Base-by-base conservation (phyloP, 2,888 invertebrate genomes). In the Euzetes globulus region DNA sequence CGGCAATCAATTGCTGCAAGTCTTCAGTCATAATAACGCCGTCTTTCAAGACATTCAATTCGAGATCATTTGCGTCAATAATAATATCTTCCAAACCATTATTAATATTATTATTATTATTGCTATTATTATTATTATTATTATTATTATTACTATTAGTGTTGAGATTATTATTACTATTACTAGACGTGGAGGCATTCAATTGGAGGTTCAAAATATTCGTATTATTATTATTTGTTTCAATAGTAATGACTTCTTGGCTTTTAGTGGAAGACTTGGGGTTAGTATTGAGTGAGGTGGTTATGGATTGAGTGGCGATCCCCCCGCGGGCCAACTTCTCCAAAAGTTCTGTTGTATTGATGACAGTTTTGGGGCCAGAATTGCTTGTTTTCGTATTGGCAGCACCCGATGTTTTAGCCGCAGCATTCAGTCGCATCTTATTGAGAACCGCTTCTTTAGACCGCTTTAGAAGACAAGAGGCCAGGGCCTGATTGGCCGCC, bases 311-410 rank as follows among this genome's bases (percentile, higher is more conserved):
- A 37, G n/a, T 25, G 37, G 45, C 17, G 11, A 70, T 70, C 22
- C 70, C 70, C 9, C 70, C 70, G 22, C 70, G 22, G 13, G 70
- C 70, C 45, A 70, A 70, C 70, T 70, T 70, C 45, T 70, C 70
- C 45, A 70, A 47, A 45, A 70, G 19, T 5, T 70, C 70, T 47
- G 70, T 70, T 1, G 70, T 70, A n/a, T 70, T 70, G 19, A 70
- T 70, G 25, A 70, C 22, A 41, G 70, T 4, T 47, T 70, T 70
- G 70, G 17, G 19, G 2, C 33, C 37, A 15, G 41, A 25, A 7
- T 25, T 17, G 17, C 1, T 22, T 4, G 15, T 41, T 11, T 25
- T 25, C 25, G 41, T 5, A 2, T 22, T 70, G 1, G 1, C 25
- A 13, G 33, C 22, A 15, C 9, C 41, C 41, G 41, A 41, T 41